Percentiles rank a stretch among this genome's conserved stretches.
Conservation (phyloP, 2,113 vertebrate species). For the Uria aalge region DNA sequence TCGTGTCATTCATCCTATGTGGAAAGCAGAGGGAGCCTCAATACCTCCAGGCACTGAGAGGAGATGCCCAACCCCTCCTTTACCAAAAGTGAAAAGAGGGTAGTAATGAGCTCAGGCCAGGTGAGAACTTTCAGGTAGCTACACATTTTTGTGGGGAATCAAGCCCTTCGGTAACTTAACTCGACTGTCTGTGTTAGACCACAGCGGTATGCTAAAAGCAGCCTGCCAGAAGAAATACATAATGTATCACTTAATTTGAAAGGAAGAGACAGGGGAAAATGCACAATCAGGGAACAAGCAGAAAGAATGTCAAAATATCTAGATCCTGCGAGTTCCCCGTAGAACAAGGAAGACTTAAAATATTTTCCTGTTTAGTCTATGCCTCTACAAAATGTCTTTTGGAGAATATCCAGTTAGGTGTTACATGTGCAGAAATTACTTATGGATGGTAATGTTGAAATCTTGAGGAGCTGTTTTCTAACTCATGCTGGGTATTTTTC, state of each 20-base stretch:
- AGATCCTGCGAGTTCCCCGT: neutral
- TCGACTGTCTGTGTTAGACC: neutral
- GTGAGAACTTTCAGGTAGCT: neutral
- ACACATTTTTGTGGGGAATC: neutral
- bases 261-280: neutral
- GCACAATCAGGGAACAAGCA: neutral
- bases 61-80: neutral
- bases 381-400: neutral
- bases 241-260: neutral
- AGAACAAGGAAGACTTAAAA: neutral
- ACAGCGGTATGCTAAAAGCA: neutral
- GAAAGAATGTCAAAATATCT: neutral
- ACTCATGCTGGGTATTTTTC: neutral
- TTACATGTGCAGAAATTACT: neutral
- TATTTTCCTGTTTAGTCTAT: constrained; percentile 24
- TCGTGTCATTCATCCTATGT: neutral
- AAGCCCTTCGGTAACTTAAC: neutral
- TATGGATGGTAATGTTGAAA: neutral
- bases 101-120: neutral
- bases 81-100: neutral
- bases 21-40: neutral
- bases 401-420: neutral
- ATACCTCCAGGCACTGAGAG: neutral
- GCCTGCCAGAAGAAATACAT: constrained; percentile 24
- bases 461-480: neutral